Conservation (phyloP, 2,113 vertebrate genomes). For the Gobiocypris rarus region DNA sequence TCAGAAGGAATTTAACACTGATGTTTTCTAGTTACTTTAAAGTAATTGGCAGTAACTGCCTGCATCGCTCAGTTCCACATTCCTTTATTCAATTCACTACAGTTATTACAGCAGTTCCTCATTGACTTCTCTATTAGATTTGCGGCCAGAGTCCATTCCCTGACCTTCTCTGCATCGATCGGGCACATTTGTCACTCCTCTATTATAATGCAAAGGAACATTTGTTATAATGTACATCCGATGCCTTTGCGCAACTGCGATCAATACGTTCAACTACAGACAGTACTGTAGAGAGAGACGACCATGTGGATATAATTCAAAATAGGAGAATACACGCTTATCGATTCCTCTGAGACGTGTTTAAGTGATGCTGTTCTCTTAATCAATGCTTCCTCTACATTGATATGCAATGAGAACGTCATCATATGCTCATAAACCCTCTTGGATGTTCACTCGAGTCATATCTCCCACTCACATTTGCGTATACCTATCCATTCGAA, state of each 20-base stretch:
- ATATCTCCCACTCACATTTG: neutral
- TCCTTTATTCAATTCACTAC: constrained; percentile 36
- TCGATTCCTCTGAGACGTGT: neutral
- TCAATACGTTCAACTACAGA: constrained; percentile 87
- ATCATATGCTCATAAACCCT: constrained; percentile 2
- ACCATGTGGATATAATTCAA: constrained; percentile 11
- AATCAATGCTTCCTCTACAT: neutral
- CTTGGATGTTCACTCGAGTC: neutral
- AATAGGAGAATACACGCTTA: neutral
- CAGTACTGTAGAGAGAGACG: constrained; percentile 8
- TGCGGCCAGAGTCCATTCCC: constrained; percentile 82
- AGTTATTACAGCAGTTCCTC: constrained; percentile 25
- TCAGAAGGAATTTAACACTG: constrained; percentile 9
- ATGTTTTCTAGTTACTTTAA: constrained; percentile 17
- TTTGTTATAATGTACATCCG: constrained; percentile 98
- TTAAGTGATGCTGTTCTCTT: neutral
- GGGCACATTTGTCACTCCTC: constrained; percentile 98
- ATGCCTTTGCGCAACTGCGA: constrained; percentile 88
- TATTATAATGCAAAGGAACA: constrained; percentile 99
- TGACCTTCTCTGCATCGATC: constrained; percentile 99
- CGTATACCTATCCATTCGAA: neutral
- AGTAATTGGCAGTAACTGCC: neutral
- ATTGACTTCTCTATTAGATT: constrained; percentile 42
- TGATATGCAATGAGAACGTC: neutral
- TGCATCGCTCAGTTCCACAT: constrained; percentile 1